Evolutionary conservation across 2,113 vertebrate genomes (phyloP).

Genomic region (Caranx ignobilis): DNA sequence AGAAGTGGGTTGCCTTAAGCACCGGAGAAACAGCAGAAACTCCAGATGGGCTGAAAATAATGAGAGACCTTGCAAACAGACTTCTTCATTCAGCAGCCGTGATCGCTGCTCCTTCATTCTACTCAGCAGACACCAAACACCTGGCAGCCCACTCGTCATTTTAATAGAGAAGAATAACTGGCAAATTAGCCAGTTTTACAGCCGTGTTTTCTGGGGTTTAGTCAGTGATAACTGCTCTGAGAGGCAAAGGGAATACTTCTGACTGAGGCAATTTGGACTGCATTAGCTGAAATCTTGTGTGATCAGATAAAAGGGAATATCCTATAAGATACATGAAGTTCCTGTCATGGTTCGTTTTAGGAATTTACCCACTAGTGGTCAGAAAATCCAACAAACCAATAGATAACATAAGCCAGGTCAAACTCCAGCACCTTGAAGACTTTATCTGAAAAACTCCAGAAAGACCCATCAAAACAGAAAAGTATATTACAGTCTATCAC

Average conservation of each 20-base stretch:
- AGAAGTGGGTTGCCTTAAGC: conserved; percentile 68
- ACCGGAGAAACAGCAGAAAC: conserved; percentile 42
- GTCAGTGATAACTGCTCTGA: not conserved
- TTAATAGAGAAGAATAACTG: conserved; percentile 35
- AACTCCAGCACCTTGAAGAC: conserved; percentile 47
- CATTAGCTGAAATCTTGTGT: not conserved
- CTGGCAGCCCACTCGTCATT: conserved; percentile 55
- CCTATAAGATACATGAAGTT: not conserved
- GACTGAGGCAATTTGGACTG: not conserved
- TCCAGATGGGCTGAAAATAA: conserved; percentile 77
- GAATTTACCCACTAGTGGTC: not conserved
- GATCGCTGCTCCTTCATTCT: conserved; percentile 64
- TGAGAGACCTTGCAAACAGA: conserved; percentile 68
- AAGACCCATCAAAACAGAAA: conserved; percentile 66
- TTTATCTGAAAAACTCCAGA: conserved; percentile 63
- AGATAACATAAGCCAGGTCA: conserved; percentile 26
- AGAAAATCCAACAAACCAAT: conserved; percentile 28
- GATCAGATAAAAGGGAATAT: not conserved
- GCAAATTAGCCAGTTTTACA: conserved; percentile 31
- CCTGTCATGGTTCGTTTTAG: not conserved
- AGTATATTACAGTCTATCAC: conserved; percentile 47
- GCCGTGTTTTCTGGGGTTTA: not conserved
- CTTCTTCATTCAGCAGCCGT: conserved; percentile 68
- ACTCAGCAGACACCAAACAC: conserved; percentile 64
- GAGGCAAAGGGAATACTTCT: not conserved